Evolutionary conservation across 1,140 invertebrate species (phyloP).

Genomic region (Linepithema humile): DNA sequence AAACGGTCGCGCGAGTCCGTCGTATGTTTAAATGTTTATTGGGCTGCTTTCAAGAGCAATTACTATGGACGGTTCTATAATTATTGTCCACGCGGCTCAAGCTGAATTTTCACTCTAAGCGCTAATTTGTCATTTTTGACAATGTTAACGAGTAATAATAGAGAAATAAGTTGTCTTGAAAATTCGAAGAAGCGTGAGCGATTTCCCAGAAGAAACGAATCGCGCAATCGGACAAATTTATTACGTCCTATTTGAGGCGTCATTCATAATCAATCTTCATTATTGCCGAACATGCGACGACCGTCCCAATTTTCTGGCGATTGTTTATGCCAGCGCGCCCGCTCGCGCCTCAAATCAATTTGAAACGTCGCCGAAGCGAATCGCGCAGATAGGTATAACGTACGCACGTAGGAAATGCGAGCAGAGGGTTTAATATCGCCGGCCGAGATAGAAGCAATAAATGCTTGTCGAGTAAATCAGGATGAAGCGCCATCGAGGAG

Average conservation of each 20-base stretch:
- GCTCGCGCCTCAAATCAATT: slow-evolving; percentile 48
- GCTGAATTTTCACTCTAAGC: neutral
- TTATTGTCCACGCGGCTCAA: neutral
- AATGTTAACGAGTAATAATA: neutral
- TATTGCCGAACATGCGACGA: neutral
- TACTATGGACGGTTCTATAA: neutral
- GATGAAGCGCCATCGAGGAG: slow-evolving; percentile 82
- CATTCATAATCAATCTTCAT: slow-evolving; percentile 20
- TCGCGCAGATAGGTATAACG: slow-evolving; percentile 58
- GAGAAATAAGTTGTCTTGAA: neutral
- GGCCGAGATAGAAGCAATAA: slow-evolving; percentile 80
- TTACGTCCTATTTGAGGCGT: neutral
- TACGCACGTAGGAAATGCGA: slow-evolving; percentile 67
- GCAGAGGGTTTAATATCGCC: slow-evolving; percentile 70
- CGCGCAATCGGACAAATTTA: neutral
- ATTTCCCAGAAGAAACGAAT: neutral
- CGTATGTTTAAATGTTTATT: neutral
- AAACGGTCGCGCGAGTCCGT: neutral
- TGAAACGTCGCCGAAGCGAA: slow-evolving; percentile 22
- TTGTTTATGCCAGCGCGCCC: slow-evolving; percentile 16
- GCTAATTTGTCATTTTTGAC: neutral
- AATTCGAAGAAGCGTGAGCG: neutral
- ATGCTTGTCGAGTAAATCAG: slow-evolving; percentile 83
- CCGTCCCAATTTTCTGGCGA: slow-evolving; percentile 20
- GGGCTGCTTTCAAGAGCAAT: neutral